Conservation (phyloP, 2,797 vertebrate genomes). For the Fringilla coelebs region DNA sequence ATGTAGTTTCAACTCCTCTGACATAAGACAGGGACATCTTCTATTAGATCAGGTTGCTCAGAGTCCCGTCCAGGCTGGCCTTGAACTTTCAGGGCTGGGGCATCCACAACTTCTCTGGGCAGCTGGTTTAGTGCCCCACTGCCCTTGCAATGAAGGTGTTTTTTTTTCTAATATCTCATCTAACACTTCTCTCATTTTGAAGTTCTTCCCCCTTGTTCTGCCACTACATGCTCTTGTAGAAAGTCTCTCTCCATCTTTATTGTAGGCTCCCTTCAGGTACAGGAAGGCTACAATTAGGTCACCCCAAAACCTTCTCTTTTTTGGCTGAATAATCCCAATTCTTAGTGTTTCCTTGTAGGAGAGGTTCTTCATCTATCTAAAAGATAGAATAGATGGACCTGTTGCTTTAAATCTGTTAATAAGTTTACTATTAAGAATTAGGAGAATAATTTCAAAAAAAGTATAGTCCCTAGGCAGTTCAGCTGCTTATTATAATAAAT, state of each 20-base stretch:
- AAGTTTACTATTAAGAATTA: background rate
- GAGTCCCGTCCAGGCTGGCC: background rate
- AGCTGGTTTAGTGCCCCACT: background rate
- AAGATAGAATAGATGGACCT: background rate
- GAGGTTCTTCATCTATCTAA: background rate
- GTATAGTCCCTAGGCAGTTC: background rate
- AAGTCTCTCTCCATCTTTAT: background rate
- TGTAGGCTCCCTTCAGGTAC: background rate
- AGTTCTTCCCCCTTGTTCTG: background rate
- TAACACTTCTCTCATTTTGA: background rate
- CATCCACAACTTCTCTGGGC: background rate
- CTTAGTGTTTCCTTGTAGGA: background rate
- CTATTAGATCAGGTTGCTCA: background rate
- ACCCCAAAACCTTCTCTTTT: background rate
- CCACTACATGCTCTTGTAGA: background rate
- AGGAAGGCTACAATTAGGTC: background rate
- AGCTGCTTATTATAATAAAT: background rate
- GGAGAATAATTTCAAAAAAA: background rate
- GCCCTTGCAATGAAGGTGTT: background rate
- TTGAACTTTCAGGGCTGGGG: background rate
- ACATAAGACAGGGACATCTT: background rate
- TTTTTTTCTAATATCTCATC: background rate
- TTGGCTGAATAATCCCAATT: background rate
- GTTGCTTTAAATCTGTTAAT: background rate
- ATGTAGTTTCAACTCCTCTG: background rate